Evolutionary conservation across 37 sponge, comb jelly and placozoan species (phyloP), one percentile per base, ranked within the genome.

Genomic region (Theonella swinhoei): DNA sequence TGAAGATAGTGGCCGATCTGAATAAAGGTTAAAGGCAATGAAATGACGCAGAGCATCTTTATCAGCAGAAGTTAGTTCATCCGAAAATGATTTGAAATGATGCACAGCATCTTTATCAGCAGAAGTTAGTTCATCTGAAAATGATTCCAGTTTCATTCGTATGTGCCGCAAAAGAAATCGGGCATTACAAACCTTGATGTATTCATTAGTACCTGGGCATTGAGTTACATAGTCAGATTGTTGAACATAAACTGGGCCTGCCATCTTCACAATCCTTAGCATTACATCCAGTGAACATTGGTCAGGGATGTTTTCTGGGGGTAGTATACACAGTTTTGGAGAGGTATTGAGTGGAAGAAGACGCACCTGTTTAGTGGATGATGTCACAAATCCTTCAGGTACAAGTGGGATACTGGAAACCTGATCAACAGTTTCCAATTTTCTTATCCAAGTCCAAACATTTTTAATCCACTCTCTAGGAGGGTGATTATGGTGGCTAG

Each of bases 381-480:
- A 7, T 14, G 54, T 17, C 7, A 47, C 14, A 14, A 47, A 7
- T 47, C 32, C 70, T 23, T 9, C 43, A 42, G 80, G 79, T 5
- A 86, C 36, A 37, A 86, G 37, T 28, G 87, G 80, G 1, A 86
- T 60, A 36, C 66, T 63, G 9, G 30, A 32, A 20, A 86, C 35
- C 20, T 61, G 23, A 7, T 64, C 4, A 20, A 85, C 29, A 17
- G 42, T 17, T 7, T 19, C 19, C 26, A 59, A 17, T 1, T 71
- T 31, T 63, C 24, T 11, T 23, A 91, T 68, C 76, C 81, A 86
- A 5, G n/a, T 59, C 91, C 91, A 91, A 14, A 91, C 54, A 70
- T 62, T 23, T 8, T 23, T 39, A 39, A 91, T 24, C 91, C 86
- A 91, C 38, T 66, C 11, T 20, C 40, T 14, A 4, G 85, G 81